Evolutionary conservation across 2,888 invertebrate genomes (phyloP).

Genomic region (Diaphora mendica): DNA sequence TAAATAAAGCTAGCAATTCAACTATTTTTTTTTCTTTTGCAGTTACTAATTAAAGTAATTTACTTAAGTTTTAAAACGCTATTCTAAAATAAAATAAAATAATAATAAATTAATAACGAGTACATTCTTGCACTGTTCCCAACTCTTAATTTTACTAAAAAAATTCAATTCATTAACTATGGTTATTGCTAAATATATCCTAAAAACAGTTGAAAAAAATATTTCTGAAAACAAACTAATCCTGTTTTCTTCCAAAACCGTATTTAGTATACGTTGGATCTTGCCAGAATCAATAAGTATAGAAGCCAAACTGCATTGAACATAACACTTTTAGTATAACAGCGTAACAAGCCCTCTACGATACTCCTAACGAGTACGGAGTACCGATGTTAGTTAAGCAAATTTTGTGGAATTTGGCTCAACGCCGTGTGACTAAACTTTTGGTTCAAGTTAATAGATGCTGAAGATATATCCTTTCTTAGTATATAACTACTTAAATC

Average conservation of each 20-base stretch:
- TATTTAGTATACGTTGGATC: background rate
- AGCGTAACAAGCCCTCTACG: conserved; percentile 43
- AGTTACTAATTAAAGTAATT: too few species aligned
- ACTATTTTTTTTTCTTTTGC: too few species aligned
- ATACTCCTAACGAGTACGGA: conserved; percentile 51
- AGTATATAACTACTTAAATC: background rate
- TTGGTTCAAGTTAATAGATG: conserved; percentile 30
- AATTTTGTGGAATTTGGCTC: conserved; percentile 57
- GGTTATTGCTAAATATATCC: too few species aligned
- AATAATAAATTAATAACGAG: too few species aligned
- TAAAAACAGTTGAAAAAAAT: too few species aligned
- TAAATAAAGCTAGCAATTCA: too few species aligned
- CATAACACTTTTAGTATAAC: conserved; percentile 35
- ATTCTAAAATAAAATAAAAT: too few species aligned
- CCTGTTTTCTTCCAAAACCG: background rate
- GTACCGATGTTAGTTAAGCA: conserved; percentile 53
- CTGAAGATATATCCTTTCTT: conserved; percentile 23
- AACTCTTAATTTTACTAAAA: too few species aligned
- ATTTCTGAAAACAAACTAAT: background rate
- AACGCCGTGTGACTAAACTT: conserved; percentile 33
- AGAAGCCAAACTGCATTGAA: conserved; percentile 30
- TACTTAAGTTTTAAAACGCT: too few species aligned
- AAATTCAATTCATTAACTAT: too few species aligned
- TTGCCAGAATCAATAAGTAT: conserved; percentile 50
- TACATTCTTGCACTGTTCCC: too few species aligned